Base-by-base conservation (phyloP, 2,888 invertebrate species). In the Ectropis crepuscularia region DNA sequence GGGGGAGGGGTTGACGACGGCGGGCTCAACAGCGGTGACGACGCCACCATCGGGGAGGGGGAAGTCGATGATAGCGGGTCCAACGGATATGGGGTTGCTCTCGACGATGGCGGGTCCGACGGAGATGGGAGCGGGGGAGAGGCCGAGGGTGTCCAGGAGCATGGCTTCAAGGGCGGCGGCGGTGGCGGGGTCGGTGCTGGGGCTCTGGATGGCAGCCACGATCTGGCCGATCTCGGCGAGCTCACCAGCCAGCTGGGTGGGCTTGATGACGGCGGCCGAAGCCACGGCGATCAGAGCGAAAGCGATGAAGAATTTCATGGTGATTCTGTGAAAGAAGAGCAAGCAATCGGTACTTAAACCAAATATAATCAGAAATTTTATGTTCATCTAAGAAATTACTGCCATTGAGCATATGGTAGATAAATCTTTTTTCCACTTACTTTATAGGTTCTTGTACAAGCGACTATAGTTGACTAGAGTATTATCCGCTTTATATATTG, bases 291-390 rank as follows among this genome's bases (percentile, higher is more conserved):
- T 74, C 50, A 86, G 75, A 47, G 85, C 82, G 74, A 89, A 74
- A 55, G 82, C 83, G 45, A 86, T 48, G 72, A 89, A 74, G 83
- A 76, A 86, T 81, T 89, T 88, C 89, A 90, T 89, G 70, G 65
- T 73, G 74, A 57, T 73, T 72, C 79, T 83, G 76, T 42, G 45
- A 59, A 53, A 11, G 42, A 16, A 48, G 5, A 50, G 16, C 16
- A 12, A n/a, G 38, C 12, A 51, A 51, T 28, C 16, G 4, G 16
- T n/a, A n/a, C n/a, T 1, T 39, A 16, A 45, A 54, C n/a, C 6
- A n/a, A 43, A 16, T 5, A 28, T 2, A 53, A 28, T 28, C 16
- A 28, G 2, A 28, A 28, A 28, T 28, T 28, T 28, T 28, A n/a
- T n/a, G n/a, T n/a, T n/a, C n/a, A 28, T 28, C 4, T 2, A 28